Conservation (phyloP, 2,113 vertebrate species). For the Bufo gargarizans region DNA sequence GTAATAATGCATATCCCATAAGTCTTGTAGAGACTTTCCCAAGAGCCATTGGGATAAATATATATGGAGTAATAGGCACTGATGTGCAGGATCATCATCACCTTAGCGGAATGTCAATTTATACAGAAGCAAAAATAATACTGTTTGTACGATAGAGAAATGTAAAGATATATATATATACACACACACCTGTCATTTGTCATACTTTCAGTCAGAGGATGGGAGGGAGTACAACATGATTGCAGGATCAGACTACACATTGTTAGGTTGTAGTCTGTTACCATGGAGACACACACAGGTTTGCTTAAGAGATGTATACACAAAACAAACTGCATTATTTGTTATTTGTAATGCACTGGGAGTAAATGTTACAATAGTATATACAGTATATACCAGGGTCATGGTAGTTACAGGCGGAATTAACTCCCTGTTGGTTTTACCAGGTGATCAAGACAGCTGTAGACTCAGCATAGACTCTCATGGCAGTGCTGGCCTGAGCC, state of each 20-base stretch:
- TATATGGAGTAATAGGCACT: not conserved
- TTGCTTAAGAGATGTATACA: not conserved
- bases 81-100: not conserved
- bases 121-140: not conserved
- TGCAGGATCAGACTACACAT: too few species aligned
- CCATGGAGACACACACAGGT: not conserved
- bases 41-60: not conserved
- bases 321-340: not conserved
- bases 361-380: too few species aligned
- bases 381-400: too few species aligned
- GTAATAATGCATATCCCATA: not conserved
- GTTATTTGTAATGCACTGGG: too few species aligned
- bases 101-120: not conserved
- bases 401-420: not conserved
- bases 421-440: not conserved
- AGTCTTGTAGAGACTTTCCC: not conserved
- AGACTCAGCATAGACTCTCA: slow-evolving; percentile 88
- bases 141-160: not conserved
- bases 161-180: not conserved
- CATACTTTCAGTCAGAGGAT: too few species aligned
- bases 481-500: slow-evolving; percentile 75
- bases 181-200: too few species aligned
- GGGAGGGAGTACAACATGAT: too few species aligned
- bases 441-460: slow-evolving; percentile 90
- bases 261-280: not conserved